Conservation (phyloP, 2,888 invertebrate genomes). For the Coelogynopora nodosa region DNA sequence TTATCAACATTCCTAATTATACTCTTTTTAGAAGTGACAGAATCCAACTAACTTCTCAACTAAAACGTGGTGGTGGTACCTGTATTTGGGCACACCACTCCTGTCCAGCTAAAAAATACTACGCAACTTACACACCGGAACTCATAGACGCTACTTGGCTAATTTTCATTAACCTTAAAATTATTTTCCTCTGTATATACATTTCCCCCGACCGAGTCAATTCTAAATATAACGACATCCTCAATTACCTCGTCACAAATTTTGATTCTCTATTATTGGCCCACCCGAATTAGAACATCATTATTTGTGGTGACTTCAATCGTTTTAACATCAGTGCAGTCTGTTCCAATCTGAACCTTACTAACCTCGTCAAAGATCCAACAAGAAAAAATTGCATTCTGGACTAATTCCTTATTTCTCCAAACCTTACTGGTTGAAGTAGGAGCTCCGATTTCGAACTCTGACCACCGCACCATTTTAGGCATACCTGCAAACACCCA, state of each 20-base stretch:
- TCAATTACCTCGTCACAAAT: neutral
- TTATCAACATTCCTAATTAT: slow-evolving; percentile 25
- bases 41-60: slow-evolving; percentile 28
- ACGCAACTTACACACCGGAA: slow-evolving; percentile 25
- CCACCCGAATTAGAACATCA: neutral
- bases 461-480: too few species aligned
- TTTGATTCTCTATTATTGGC: neutral
- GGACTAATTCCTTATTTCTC: neutral
- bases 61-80: slow-evolving; percentile 31
- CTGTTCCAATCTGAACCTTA: neutral
- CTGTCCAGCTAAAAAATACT: slow-evolving; percentile 27
- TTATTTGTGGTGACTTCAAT: neutral
- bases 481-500: too few species aligned
- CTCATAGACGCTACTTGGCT: slow-evolving; percentile 21
- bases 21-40: slow-evolving; percentile 31
- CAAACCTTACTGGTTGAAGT: too few species aligned
- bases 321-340: neutral
- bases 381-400: neutral
- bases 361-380: neutral
- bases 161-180: slow-evolving; percentile 19
- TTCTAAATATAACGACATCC: neutral
- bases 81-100: slow-evolving; percentile 20
- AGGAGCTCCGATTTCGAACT: too few species aligned
- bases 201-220: neutral
- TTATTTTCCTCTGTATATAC: neutral